Evolutionary conservation across 2,888 invertebrate species (phyloP), one percentile per base, ranked within the genome.

Genomic region (Lepetodrilus schrolli): DNA sequence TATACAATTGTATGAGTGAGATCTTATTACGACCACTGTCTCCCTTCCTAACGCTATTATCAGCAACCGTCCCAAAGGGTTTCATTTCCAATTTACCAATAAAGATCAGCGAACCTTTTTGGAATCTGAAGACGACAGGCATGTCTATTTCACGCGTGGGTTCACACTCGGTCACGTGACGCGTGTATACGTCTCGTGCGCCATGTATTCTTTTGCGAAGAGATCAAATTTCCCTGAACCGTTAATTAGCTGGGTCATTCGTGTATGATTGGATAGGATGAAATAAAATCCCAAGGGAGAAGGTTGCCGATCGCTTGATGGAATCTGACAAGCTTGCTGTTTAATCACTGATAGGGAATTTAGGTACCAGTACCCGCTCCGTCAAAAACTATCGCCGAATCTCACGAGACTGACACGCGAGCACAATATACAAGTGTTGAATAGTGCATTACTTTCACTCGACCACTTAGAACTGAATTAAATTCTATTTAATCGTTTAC

Each of bases 321-420:
- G 58, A 58, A 58, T 58, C 58, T 58, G 58, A 58, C 58, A 58
- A 58, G 58, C 58, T 58, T 58, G 58, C 58, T 58, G 58, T 58
- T 58, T 58, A 58, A 58, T 58, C 58, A 58, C 34, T 58, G 58
- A 58, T 58, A 30, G 30, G 1, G 58, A 58, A 26, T 34, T 58
- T 58, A 26, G n/a, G 34, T 58, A 26, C 34, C 30, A n/a, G 58
- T 58, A 30, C 34, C 58, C 58, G 26, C 58, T 58, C 20, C 58
- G 58, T 58, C 58, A 58, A 58, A 58, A 58, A 58, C 30, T 17
- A 23, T 58, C 58, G 58, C 30, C 17, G 30, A 58, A 30, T n/a
- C 58, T 58, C 58, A 17, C 34, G 58, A 58, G 58, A 58, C 26
- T 34, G 17, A 17, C 58, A 58, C 58, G 58, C 58, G 30, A 58